A percentile compares a stretch with the other conserved stretches of the same genome.
Evolutionary conservation across 2,888 invertebrate genomes (phyloP).

Genomic region (Ametastegia equiseti): DNA sequence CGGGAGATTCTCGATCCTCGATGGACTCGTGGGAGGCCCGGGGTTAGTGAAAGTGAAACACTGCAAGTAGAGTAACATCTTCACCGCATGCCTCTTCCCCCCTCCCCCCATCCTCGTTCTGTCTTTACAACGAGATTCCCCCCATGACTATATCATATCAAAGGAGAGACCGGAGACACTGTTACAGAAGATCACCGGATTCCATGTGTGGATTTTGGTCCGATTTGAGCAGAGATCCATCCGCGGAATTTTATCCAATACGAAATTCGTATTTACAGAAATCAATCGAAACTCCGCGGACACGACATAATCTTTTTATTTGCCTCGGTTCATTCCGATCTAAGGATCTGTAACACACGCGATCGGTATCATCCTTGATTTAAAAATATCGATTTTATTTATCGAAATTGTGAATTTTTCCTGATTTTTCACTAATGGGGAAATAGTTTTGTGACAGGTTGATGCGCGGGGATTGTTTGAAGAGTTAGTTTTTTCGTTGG

Average conservation of each 20-base stretch:
- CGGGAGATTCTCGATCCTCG: too few species aligned
- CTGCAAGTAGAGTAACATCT: constrained; percentile 73
- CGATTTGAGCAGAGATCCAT: background rate
- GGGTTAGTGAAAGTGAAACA: constrained; percentile 72
- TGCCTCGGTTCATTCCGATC: background rate
- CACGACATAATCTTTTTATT: background rate
- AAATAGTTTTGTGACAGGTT: too few species aligned
- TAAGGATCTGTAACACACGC: background rate
- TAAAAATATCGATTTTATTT: background rate
- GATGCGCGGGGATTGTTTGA: too few species aligned
- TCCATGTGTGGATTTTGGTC: background rate
- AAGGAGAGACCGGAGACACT: background rate
- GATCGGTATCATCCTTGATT: background rate
- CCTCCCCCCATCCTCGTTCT: background rate
- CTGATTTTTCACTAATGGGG: background rate
- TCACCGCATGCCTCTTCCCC: too few species aligned
- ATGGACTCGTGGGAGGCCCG: constrained; percentile 55
- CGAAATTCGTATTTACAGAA: background rate
- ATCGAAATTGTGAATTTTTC: background rate
- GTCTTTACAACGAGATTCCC: background rate
- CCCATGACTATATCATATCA: background rate
- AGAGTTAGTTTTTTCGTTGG: too few species aligned
- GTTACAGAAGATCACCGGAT: background rate
- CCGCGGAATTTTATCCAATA: background rate
- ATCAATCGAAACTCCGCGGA: background rate